Conservation (phyloP, 1,140 invertebrate genomes). For the Hycleus phaleratus region DNA sequence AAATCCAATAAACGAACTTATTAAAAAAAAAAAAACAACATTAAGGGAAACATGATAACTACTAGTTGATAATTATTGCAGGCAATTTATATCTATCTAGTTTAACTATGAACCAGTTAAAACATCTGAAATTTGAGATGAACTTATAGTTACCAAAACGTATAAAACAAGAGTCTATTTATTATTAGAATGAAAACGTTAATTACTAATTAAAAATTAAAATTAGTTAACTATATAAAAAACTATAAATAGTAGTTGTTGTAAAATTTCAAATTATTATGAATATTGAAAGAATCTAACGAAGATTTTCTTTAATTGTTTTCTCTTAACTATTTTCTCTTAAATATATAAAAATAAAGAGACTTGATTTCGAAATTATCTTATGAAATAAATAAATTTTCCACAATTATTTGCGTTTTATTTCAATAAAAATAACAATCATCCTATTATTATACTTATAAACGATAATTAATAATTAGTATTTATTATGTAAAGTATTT, state of each 20-base stretch:
- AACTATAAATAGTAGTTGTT: slow-evolving; percentile 8
- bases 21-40: too few species aligned
- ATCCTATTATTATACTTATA: too few species aligned
- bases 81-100: too few species aligned
- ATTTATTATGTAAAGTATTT: too few species aligned
- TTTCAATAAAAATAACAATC: neutral
- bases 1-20: too few species aligned
- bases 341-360: neutral
- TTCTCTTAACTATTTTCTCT: slow-evolving; percentile 9
- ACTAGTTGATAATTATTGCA: too few species aligned
- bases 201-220: neutral
- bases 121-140: too few species aligned
- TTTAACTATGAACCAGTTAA: too few species aligned
- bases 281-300: slow-evolving; percentile 6
- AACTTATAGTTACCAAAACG: too few species aligned
- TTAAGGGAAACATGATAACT: too few species aligned
- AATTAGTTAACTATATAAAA: slow-evolving; percentile 10
- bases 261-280: slow-evolving; percentile 13
- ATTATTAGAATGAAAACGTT: slow-evolving; percentile 1
- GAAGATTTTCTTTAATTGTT: slow-evolving; percentile 10
- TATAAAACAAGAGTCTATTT: too few species aligned
- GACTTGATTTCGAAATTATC: slow-evolving; percentile 5
- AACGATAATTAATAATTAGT: too few species aligned
- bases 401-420: slow-evolving; percentile 5
- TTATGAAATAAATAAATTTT: slow-evolving; percentile 16